phyloP scores from a whole-genome alignment of 2,113 vertebrate genomes.

The Equus przewalskii region DNA sequence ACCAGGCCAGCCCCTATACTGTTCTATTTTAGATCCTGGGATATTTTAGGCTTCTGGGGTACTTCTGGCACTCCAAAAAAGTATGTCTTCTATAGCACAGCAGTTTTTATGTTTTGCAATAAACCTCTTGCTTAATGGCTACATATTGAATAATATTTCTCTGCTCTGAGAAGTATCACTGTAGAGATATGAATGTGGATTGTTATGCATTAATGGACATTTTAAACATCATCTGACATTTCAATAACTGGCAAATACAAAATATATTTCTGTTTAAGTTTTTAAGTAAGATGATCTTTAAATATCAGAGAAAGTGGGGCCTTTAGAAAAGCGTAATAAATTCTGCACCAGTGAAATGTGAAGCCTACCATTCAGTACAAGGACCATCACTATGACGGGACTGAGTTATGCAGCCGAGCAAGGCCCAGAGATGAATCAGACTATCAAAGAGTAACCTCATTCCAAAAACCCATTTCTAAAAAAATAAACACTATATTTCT shows the following conservation, averaged over 20 bases:
- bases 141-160: neutral
- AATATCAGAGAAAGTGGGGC: neutral
- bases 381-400: neutral
- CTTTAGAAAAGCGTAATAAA: conserved; percentile 72
- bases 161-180: neutral
- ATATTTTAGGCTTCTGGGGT: neutral
- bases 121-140: neutral
- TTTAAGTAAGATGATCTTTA: conserved; percentile 40
- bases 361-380: conserved; percentile 52
- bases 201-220: neutral
- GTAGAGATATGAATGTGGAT: neutral
- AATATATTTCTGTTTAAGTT: conserved; percentile 47
- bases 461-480: conserved; percentile 43
- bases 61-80: neutral
- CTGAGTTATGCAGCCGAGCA: conserved; percentile 54
- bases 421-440: neutral
- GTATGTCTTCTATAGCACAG: neutral
- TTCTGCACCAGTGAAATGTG: neutral
- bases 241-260: conserved; percentile 64
- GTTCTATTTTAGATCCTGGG: neutral
- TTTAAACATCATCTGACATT: conserved; percentile 41
- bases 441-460: neutral
- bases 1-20: no score
- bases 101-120: neutral
- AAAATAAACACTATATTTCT: neutral